Conservation (phyloP, 2,113 vertebrate genomes). For the Forbesichthys agassizii region DNA sequence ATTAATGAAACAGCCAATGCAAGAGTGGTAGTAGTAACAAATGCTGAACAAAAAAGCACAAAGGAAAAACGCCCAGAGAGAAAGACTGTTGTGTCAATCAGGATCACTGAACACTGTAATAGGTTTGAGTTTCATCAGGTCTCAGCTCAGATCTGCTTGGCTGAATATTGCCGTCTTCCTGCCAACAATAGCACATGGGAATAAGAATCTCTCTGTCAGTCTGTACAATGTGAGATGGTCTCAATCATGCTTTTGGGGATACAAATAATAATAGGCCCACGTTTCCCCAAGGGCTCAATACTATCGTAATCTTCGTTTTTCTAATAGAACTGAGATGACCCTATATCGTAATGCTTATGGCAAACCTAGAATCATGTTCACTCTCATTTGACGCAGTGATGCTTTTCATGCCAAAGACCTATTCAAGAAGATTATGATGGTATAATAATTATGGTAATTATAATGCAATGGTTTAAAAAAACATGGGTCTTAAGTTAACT, state of each 20-base stretch:
- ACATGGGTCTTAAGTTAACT: too few species aligned
- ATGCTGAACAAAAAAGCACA: neutral
- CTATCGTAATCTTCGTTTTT: slow-evolving; percentile 51
- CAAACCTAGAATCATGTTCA: neutral
- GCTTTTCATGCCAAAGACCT: slow-evolving; percentile 11
- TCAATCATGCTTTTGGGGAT: slow-evolving; percentile 46
- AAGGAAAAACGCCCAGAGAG: neutral
- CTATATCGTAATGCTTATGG: slow-evolving; percentile 20
- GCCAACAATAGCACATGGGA: slow-evolving; percentile 58
- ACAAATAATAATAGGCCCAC: slow-evolving; percentile 36
- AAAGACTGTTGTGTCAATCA: slow-evolving; percentile 37
- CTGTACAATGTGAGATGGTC: slow-evolving; percentile 53
- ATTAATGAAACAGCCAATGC: neutral
- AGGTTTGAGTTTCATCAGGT: slow-evolving; percentile 59
- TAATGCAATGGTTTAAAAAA: too few species aligned
- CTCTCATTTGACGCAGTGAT: neutral
- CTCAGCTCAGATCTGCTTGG: slow-evolving; percentile 44
- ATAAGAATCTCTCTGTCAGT: slow-evolving; percentile 45
- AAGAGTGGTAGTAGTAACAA: neutral
- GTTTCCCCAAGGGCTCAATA: slow-evolving; percentile 42
- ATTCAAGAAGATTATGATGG: neutral
- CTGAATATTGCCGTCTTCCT: slow-evolving; percentile 45
- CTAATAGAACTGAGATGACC: slow-evolving; percentile 44
- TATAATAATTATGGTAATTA: neutral
- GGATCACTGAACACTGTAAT: slow-evolving; percentile 75